These are phyloP conservation scores for Ciconia maguari DNA, from an alignment of 2,113 vertebrate genomes.

Conservation along the genomic window DNA sequence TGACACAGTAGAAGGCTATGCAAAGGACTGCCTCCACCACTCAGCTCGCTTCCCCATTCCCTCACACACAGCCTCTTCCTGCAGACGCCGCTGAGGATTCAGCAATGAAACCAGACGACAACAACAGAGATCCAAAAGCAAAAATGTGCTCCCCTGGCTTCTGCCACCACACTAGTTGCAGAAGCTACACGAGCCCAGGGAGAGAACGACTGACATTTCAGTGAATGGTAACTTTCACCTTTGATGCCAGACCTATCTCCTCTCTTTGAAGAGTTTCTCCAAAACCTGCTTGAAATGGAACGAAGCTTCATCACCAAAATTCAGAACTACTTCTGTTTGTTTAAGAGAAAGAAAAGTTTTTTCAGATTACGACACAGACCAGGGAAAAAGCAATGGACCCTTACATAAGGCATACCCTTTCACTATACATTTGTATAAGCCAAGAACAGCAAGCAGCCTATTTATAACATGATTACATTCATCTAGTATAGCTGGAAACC, in stretches of 20 bases:
- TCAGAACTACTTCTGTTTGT: not conserved
- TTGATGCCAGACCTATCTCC: not conserved
- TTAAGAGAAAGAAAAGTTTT: not conserved
- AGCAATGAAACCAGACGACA: not conserved
- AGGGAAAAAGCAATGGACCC: not conserved
- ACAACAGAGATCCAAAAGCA: not conserved
- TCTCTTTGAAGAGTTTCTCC: not conserved
- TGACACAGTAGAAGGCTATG: not conserved
- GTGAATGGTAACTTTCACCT: not conserved
- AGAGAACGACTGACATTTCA: not conserved
- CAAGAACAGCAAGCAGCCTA: constrained; percentile 20
- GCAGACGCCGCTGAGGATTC: not conserved
- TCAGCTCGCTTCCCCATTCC: not conserved
- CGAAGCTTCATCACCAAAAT: not conserved
- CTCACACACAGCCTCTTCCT: not conserved
- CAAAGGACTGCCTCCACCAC: not conserved
- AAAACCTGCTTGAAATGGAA: not conserved
- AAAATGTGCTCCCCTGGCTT: not conserved
- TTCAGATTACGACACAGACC: not conserved
- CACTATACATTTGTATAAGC: constrained; percentile 41
- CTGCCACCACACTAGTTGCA: not conserved
- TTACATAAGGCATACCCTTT: constrained; percentile 47
- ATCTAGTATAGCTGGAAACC: constrained; percentile 45
- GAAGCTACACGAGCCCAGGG: not conserved
- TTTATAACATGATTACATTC: constrained; percentile 30